These are phyloP conservation scores for Acanthopleura granulata DNA, from an alignment of 2,888 invertebrate species.

Conservation along the genomic window DNA sequence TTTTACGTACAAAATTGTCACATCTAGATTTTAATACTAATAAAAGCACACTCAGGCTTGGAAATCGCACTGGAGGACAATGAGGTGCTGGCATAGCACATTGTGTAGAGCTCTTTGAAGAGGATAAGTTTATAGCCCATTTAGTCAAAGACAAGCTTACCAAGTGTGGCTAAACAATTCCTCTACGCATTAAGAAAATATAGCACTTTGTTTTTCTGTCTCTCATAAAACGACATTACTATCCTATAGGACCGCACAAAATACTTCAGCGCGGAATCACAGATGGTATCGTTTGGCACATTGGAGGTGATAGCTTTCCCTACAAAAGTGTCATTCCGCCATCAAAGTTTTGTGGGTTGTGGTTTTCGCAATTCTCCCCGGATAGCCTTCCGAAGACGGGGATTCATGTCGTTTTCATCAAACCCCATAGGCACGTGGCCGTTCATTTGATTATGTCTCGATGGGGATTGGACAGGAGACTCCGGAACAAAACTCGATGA, in stretches of 20 bases:
- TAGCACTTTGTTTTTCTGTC: too few relatives aligned
- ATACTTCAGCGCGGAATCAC: not conserved
- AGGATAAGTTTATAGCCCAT: too few relatives aligned
- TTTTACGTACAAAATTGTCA: too few relatives aligned
- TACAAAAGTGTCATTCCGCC: not conserved
- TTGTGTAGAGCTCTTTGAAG: too few relatives aligned
- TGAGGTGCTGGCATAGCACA: too few relatives aligned
- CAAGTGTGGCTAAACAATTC: too few relatives aligned
- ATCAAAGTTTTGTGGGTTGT: slow-evolving; percentile 12
- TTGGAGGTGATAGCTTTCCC: not conserved
- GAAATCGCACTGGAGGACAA: too few relatives aligned
- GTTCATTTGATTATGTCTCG: not conserved
- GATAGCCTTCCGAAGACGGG: not conserved
- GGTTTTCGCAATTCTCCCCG: not conserved
- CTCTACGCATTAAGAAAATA: too few relatives aligned
- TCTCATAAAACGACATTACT: too few relatives aligned
- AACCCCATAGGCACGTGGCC: not conserved
- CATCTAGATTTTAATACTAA: too few relatives aligned
- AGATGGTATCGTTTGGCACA: not conserved
- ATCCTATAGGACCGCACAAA: not conserved
- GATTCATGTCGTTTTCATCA: not conserved
- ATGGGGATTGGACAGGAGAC: not conserved
- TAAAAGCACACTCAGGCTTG: too few relatives aligned
- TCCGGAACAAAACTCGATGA: not conserved
- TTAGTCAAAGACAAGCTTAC: too few relatives aligned